Base-by-base conservation (phyloP, 2,888 invertebrate genomes). In the Sussaba pulchella region DNA sequence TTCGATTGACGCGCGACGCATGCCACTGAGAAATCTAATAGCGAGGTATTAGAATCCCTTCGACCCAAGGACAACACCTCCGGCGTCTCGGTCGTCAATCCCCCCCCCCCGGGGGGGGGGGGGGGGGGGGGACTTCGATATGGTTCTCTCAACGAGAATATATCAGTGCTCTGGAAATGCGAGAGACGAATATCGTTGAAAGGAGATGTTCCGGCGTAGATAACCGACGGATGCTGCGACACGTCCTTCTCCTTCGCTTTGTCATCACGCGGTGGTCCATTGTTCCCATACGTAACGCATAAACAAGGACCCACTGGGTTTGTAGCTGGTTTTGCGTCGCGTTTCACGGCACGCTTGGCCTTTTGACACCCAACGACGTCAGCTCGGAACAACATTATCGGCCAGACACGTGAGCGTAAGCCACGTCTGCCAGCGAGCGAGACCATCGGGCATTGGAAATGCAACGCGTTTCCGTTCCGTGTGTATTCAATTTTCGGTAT, bases 241-340 rank as follows among this genome's bases (percentile, higher is more conserved):
- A 26, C 76, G 39, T 71, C 64, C 77, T 71, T 71, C 64, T 71
- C 71, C 86, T 83, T 86, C 84, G 76, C 71, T 79, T 83, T 75
- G 71, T 74, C 81, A 71, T 79, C 64, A 54, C 69, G 50, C 36
- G 57, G 50, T 31, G 63, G 41, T 26, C 54, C 72, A 72, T 77
- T 78, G 72, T 81, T 72, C 64, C 63, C 26, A 61, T 77, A 70
- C 54, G 70, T 45, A 67, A 52, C 57, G 36, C 59, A 14, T 57
- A 47, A 71, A 43, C 31, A 9, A 57, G 70, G 52, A 61, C 43
- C 54, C 14, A 43, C 50, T 41, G 45, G 39, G 57, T 36, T n/a
- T n/a, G 26, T 4, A 17, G 41, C 59, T 59, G 78, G 61, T 67
- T 69, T 52, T 71, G 59, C 77, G 41, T 45, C 52, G 43, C 52